Evolutionary conservation across 2,113 vertebrate genomes (phyloP).

Genomic region (Chauna torquata): DNA sequence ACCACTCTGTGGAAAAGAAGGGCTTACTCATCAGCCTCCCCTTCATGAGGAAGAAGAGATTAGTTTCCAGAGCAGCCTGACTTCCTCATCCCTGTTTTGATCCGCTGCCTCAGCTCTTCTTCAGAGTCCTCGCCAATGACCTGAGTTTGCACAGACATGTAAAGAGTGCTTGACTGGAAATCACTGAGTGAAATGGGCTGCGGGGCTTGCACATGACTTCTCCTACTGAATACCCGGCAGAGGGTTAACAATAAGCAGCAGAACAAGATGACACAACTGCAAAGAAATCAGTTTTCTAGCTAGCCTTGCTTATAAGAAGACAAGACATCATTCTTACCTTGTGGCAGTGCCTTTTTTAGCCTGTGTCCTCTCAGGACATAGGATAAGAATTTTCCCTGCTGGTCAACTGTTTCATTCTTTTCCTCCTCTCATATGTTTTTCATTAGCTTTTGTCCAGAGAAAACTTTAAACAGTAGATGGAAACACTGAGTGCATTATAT

Average conservation of each 20-base stretch:
- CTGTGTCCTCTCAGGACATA: not conserved
- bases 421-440: not conserved
- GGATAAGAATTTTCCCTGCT: not conserved
- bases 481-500: not conserved
- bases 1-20: not conserved
- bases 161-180: not conserved
- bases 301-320: not conserved
- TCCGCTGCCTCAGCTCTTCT: not conserved
- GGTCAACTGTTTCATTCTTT: not conserved
- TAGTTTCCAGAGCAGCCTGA: accelerated
- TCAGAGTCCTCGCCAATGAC: not conserved
- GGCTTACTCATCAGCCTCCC: not conserved
- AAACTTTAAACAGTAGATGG: not conserved
- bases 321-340: not conserved
- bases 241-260: accelerated
- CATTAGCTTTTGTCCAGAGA: not conserved
- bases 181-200: not conserved
- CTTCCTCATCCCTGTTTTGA: not conserved
- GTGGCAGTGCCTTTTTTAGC: not conserved
- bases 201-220: accelerated
- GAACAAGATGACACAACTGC: not conserved
- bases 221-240: not conserved
- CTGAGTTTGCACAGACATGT: accelerated
- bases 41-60: not conserved
- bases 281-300: not conserved